Conservation (phyloP, 1,140 invertebrate species). For the Steinernema khuongi region DNA sequence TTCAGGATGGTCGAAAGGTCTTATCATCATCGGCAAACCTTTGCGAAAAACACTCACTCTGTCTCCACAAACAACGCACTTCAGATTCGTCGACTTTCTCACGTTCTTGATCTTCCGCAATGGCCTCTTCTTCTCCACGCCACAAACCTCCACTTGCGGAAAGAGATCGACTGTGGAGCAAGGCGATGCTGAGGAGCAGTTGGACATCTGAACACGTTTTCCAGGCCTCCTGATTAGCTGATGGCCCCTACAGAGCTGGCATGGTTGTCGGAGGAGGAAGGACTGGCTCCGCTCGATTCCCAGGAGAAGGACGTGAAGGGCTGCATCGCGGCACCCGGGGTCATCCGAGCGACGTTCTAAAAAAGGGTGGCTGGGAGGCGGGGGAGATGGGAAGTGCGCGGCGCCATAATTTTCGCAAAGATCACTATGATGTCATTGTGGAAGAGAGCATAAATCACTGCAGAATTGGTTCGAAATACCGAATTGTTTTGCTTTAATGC, state of each 20-base stretch:
- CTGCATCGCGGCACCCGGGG: not conserved
- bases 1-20: no score
- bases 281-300: not conserved
- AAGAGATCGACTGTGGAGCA: not conserved
- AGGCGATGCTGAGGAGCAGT: not conserved
- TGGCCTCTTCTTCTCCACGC: not conserved
- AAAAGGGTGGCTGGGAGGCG: not conserved
- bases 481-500: no score
- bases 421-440: no score
- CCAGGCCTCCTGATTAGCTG: not conserved
- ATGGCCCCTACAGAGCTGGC: not conserved
- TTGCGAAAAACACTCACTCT: constrained; percentile 15
- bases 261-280: not conserved
- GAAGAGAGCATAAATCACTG: no score
- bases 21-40: not conserved
- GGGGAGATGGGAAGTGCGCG: not conserved
- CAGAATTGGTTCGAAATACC: no score
- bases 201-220: not conserved
- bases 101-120: constrained; percentile 30
- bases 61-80: constrained; percentile 35
- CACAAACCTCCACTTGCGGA: no score
- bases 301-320: no score
- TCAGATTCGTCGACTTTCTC: constrained; percentile 25
- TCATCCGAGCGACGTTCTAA: not conserved
- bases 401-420: no score